phyloP scores from a whole-genome alignment of 2,888 invertebrate species.

The Harpalus rubripes region DNA sequence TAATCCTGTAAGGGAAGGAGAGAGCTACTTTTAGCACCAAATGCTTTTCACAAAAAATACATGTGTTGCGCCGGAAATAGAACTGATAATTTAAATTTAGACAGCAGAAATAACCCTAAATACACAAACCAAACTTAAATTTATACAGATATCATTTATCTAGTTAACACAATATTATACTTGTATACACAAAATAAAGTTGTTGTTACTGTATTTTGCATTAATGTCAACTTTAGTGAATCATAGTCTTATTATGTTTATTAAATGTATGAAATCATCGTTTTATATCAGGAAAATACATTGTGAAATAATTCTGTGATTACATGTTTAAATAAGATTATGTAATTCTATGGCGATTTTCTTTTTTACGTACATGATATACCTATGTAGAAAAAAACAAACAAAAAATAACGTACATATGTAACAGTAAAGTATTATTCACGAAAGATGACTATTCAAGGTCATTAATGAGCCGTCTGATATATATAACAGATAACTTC shows the following conservation, averaged over 20 bases:
- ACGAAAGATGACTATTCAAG: no score
- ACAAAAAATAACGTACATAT: no score
- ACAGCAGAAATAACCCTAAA: constrained; percentile 34
- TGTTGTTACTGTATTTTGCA: constrained; percentile 7
- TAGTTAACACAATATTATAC: constrained; percentile 1
- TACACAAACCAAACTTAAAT: constrained; percentile 9
- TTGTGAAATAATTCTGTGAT: neutral
- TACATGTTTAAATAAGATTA: no score
- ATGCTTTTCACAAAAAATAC: constrained; percentile 21
- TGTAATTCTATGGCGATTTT: no score
- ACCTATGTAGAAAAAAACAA: neutral
- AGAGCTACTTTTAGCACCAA: constrained; percentile 47
- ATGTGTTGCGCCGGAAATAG: constrained; percentile 26
- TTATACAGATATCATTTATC: constrained; percentile 25
- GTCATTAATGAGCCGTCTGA: no score
- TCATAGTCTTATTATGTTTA: neutral
- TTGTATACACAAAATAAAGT: neutral
- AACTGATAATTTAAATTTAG: constrained; percentile 38
- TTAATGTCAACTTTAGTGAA: neutral
- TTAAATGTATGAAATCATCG: constrained; percentile 15
- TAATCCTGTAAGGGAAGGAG: constrained; percentile 27
- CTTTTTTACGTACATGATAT: no score
- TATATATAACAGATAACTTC: no score
- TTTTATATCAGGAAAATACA: neutral
- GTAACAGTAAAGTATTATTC: no score